Base-by-base conservation (phyloP, 2,113 vertebrate species). In the Tiliqua scincoides region DNA sequence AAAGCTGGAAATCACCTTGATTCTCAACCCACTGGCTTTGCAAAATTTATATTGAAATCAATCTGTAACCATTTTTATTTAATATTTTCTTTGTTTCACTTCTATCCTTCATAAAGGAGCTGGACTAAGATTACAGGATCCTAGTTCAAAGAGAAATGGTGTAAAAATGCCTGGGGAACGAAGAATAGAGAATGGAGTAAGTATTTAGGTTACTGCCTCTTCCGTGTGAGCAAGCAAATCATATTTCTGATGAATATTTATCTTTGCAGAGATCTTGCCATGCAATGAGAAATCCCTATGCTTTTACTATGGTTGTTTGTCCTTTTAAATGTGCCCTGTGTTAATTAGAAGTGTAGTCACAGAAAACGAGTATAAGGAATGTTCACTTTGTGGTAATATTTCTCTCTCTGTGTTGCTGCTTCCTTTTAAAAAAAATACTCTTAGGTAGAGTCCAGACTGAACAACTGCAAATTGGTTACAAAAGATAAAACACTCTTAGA, bases 141-240 rank as follows among this genome's bases (percentile, higher is more conserved):
- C 96, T 71, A 32, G 90, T 65, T 85, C 96, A 83, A 99, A 97
- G 93, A 97, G 97, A 93, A 99, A 98, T 57, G 98, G 98, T 32
- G 94, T 98, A 54, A 98, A 98, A 90, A 93, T 94, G 71, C 95
- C 97, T 6, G 32, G 89, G 91, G 98, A 99, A 87, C 95, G 97
- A 89, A 96, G 97, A 87, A 96, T 97, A 93, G 99, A 99, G 94
- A 99, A 99, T n/a, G 98, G 98, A 87, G 99, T 99, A 93, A 97
- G 98, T 97, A 52, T 40, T 74, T 9, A 0, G 7, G 70, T 43
- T 25, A 32, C 0, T 23, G 27, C 35, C 7, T 62, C 35, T 87
- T 40, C 25, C 2, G 1, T 75, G 1, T 1, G 54, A 5, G 76
- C 54, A 80, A 85, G 75, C 20, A 25, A 18, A 91, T 43, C 2